Percentiles rank a stretch among this genome's conserved stretches.
phyloP scores from a whole-genome alignment of 2,888 invertebrate genomes.

The Palloptera scutellata region DNA sequence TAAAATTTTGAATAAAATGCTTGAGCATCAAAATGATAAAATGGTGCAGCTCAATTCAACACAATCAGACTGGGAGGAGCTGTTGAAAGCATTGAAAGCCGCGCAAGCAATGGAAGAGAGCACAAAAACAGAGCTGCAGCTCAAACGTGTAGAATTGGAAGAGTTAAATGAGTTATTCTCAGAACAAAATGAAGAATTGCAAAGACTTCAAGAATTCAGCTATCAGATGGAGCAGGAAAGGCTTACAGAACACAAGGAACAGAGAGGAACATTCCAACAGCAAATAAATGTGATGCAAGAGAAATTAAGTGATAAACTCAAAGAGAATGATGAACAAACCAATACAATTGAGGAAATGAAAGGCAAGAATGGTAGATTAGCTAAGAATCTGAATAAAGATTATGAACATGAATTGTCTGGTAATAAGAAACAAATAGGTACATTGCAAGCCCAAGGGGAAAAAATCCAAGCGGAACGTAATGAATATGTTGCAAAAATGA shows the following conservation, averaged over 20 bases:
- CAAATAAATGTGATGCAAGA: constrained; percentile 34
- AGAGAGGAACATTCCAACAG: constrained; percentile 46
- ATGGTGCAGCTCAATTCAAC: constrained; percentile 49
- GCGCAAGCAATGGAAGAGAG: constrained; percentile 48
- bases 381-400: constrained; percentile 29
- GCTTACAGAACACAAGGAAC: constrained; percentile 32
- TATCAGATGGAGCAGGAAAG: neutral
- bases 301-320: neutral
- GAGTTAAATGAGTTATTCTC: constrained; percentile 55
- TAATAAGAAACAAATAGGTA: constrained; percentile 37
- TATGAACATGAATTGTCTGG: constrained; percentile 30
- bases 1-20: constrained; percentile 46
- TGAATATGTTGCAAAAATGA: constrained; percentile 23
- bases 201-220: constrained; percentile 47
- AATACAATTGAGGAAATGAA: constrained; percentile 32
- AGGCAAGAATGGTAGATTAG: constrained; percentile 26
- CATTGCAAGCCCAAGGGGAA: constrained; percentile 45
- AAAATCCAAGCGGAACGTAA: constrained; percentile 37
- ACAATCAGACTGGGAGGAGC: constrained; percentile 55
- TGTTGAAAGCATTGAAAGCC: constrained; percentile 46
- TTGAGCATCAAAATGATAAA: constrained; percentile 53
- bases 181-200: constrained; percentile 54
- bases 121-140: constrained; percentile 44
- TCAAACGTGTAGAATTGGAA: constrained; percentile 51
- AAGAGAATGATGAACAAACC: constrained; percentile 29